phyloP scores from a whole-genome alignment of 2,113 vertebrate species.

The Muntiacus reevesi region DNA sequence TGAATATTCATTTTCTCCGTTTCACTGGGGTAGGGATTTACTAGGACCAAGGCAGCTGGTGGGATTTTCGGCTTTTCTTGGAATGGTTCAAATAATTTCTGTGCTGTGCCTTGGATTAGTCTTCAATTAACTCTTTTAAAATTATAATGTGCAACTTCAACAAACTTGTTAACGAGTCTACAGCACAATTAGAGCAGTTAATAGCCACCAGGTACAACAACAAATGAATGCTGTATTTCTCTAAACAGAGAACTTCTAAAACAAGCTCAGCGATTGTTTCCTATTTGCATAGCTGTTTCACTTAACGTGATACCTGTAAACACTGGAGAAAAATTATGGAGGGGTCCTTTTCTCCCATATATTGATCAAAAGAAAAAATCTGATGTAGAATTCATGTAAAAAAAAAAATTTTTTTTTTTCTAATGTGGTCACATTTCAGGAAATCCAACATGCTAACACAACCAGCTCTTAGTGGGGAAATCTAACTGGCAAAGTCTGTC shows the following conservation, averaged over 20 bases:
- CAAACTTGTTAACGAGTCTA: conserved; percentile 51
- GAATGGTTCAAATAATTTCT: conserved; percentile 79
- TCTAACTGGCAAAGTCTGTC: background rate
- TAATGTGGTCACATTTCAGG: conserved; percentile 20
- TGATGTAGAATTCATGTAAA: conserved; percentile 33
- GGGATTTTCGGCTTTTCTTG: conserved; percentile 78
- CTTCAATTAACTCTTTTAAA: conserved; percentile 80
- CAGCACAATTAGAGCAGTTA: conserved; percentile 61
- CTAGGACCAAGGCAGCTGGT: conserved; percentile 71
- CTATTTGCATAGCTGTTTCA: background rate
- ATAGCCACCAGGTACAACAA: conserved; percentile 56
- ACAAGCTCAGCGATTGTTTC: background rate
- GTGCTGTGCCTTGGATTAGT: conserved; percentile 71
- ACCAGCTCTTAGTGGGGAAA: background rate
- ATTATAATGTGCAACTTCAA: conserved; percentile 70
- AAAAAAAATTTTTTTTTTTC: conserved; percentile 47
- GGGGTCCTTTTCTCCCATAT: conserved; percentile 14
- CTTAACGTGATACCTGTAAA: background rate
- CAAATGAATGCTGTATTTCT: conserved; percentile 45
- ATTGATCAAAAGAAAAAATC: conserved; percentile 18
- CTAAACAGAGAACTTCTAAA: conserved; percentile 15
- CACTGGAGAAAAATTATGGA: background rate
- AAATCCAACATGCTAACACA: conserved; percentile 59
- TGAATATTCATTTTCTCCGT: conserved; percentile 86
- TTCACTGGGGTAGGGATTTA: conserved; percentile 83